phyloP scores from a whole-genome alignment of 2,113 vertebrate species.

The Pica pica region DNA sequence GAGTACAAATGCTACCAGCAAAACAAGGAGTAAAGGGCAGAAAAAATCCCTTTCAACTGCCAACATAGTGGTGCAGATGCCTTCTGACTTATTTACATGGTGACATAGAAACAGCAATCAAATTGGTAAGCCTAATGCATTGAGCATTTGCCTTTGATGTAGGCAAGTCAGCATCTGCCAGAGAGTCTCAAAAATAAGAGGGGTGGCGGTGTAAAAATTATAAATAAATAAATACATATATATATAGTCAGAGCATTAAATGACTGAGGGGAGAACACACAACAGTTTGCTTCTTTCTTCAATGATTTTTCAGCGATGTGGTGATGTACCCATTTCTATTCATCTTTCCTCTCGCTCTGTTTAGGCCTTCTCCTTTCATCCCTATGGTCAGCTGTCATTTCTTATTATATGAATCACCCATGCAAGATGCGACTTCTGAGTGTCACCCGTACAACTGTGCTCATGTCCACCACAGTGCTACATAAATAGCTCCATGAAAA shows the following conservation, averaged over 20 bases:
- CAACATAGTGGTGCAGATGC: background rate
- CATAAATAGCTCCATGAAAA: background rate
- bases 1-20: conserved; percentile 5
- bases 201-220: background rate
- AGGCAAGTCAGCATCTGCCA: background rate
- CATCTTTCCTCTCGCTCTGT: background rate
- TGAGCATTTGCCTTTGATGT: background rate
- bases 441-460: background rate
- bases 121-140: background rate
- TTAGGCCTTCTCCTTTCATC: background rate
- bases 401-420: background rate
- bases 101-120: background rate
- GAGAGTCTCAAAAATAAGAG: background rate
- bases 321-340: background rate
- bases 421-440: background rate
- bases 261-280: background rate
- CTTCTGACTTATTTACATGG: background rate
- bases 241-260: background rate
- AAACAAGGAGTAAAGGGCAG: background rate
- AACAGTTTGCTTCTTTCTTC: background rate
- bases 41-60: background rate
- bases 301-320: background rate
- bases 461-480: background rate
- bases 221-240: background rate
- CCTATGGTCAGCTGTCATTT: background rate